phyloP scores from a whole-genome alignment of 2,888 invertebrate species.

The Biston betularia region DNA sequence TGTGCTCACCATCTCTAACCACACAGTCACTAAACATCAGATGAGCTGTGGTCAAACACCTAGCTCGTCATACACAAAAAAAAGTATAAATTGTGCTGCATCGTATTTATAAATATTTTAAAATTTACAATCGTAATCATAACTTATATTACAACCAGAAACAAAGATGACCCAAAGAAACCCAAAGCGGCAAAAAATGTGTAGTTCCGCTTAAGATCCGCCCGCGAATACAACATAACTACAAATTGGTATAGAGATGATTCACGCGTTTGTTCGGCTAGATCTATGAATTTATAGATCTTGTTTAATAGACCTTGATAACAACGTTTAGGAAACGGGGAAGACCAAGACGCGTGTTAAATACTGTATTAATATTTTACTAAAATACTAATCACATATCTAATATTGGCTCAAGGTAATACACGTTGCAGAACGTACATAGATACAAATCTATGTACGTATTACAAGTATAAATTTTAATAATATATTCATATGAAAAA shows the following conservation, averaged over 20 bases:
- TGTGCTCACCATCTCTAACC: too few relatives aligned
- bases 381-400: background rate
- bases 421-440: too few relatives aligned
- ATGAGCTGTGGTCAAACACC: too few relatives aligned
- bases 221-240: slow-evolving; percentile 11
- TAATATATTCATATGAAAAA: too few relatives aligned
- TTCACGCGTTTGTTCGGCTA: slow-evolving; percentile 16
- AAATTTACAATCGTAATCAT: background rate
- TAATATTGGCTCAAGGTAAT: background rate
- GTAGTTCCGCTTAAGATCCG: slow-evolving; percentile 14
- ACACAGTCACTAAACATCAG: too few relatives aligned
- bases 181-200: slow-evolving; percentile 14
- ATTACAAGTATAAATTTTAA: too few relatives aligned
- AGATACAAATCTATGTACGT: too few relatives aligned
- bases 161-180: slow-evolving; percentile 21
- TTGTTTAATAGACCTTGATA: slow-evolving; percentile 22
- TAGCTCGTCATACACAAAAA: too few relatives aligned
- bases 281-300: background rate
- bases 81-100: too few relatives aligned
- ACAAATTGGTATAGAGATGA: slow-evolving; percentile 28
- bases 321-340: slow-evolving; percentile 18
- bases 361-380: background rate
- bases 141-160: slow-evolving; percentile 5
- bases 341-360: slow-evolving; percentile 17
- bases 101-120: background rate